Base-by-base conservation (phyloP, 2,113 vertebrate species). In the Trachemys scripta region DNA sequence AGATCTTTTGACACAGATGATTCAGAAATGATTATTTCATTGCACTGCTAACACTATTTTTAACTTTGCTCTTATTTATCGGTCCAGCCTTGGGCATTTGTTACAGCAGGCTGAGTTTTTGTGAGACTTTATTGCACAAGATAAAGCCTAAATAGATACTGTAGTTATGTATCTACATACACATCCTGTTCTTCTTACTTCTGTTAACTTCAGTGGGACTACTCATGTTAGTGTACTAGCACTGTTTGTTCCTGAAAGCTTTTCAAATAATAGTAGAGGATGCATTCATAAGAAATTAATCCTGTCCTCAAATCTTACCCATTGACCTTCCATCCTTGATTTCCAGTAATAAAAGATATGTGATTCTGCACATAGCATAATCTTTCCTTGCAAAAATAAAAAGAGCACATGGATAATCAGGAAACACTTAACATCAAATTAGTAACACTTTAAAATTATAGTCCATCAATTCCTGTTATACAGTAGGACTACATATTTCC, bases 361-460 rank as follows among this genome's bases (percentile, higher is more conserved):
- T 45, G 84, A 84, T 59, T 78, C 82, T 25, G 89, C 95, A 97
- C 84, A 81, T 4, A 90, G 82, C 84, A 79, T 62, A 88, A 94
- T 54, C 89, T 82, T 94, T 93, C 82, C 87, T 65, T 84, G 47
- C 56, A 90, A 78, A 90, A 94, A 89, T 88, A 76, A 79, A 94
- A 95, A 84, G 80, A 95, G 19, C 82, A 92, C 1, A 7, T 96
- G 93, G 91, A 95, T 96, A 96, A 97, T 97, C 96, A 96, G 90
- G 94, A 62, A 51, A 80, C 59, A 88, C 92, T 95, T 84, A 96
- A 93, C 93, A 91, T 59, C 16, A 82, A 95, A 85, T 82, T 95
- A 93, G 86, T 57, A 96, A 94, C 93, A 92, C 91, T 93, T 96
- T 82, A 97, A 79, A 97, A 97, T 94, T 93, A 95, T 94, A 96